A percentile compares a stretch with the other conserved stretches of the same genome.
These are phyloP conservation scores for Momotus momota DNA, from an alignment of 2,797 vertebrate genomes.

Conservation along the genomic window DNA sequence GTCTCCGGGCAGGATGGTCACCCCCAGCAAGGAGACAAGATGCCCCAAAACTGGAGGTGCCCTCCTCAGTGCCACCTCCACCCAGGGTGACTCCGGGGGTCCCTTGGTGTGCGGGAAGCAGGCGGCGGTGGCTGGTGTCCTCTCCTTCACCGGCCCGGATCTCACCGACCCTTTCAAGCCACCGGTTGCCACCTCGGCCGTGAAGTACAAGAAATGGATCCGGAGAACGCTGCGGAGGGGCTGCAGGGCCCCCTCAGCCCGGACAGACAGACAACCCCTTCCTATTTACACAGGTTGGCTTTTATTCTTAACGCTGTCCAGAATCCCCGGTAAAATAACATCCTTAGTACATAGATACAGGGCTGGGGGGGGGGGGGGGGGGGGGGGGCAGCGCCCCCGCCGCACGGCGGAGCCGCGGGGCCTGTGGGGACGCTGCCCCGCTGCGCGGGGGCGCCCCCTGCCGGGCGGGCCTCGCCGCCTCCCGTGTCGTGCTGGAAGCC, in stretches of 20 bases:
- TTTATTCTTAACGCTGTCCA: constrained; percentile 52
- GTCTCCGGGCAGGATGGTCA: not conserved
- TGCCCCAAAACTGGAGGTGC: no score
- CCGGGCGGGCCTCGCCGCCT: no score
- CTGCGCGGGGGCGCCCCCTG: no score
- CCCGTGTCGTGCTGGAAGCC: no score
- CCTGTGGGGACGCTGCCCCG: no score
- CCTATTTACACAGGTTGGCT: constrained; percentile 46
- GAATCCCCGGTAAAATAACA: constrained; percentile 20
- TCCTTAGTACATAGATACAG: not conserved
- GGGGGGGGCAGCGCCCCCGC: no score
- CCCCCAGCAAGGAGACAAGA: accelerated
- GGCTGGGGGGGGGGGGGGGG: no score
- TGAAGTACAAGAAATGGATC: constrained; percentile 32
- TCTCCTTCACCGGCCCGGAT: accelerated
- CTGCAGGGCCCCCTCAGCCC: not conserved
- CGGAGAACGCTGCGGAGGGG: not conserved
- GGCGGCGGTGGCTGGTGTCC: not conserved
- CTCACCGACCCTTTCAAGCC: not conserved
- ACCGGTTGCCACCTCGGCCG: not conserved
- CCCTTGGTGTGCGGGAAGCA: not conserved
- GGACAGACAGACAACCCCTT: not conserved
- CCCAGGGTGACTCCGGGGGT: not conserved
- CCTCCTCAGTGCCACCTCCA: not conserved
- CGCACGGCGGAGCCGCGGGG: no score